A percentile compares a stretch with the other conserved stretches of the same genome.
Evolutionary conservation across 2,888 invertebrate species (phyloP).

Genomic region (Scaptomyza cyrtandrae): DNA sequence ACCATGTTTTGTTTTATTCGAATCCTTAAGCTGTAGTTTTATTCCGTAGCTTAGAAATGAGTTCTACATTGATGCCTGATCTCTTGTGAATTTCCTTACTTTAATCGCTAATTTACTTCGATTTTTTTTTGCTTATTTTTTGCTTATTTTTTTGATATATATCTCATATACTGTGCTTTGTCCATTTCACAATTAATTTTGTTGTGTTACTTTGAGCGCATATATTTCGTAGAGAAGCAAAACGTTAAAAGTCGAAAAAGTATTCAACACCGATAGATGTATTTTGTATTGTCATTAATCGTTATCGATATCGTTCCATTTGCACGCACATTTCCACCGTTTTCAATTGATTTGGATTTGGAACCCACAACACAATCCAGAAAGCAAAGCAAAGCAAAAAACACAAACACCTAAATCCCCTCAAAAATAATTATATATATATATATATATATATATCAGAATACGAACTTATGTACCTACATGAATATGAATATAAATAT

Average conservation of each 20-base stretch:
- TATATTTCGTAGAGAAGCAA: conserved; percentile 37
- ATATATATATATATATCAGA: neutral
- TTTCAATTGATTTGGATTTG: conserved; percentile 18
- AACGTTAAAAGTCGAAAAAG: conserved; percentile 13
- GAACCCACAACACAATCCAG: neutral
- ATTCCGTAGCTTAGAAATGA: neutral
- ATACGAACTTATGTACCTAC: conserved; percentile 1
- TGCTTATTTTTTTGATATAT: no score
- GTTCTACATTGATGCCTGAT: conserved; percentile 38
- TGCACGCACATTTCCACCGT: conserved; percentile 51
- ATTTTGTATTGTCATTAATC: conserved; percentile 47
- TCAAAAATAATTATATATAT: neutral
- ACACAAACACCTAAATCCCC: conserved; percentile 11
- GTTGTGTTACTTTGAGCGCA: conserved; percentile 20
- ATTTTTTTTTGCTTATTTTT: conserved; percentile 6
- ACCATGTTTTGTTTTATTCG: no score
- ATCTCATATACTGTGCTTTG: conserved; percentile 46
- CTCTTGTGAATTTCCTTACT: conserved; percentile 29
- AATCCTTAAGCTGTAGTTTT: neutral
- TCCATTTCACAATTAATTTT: conserved; percentile 20
- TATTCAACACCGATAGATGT: conserved; percentile 50
- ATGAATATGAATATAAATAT: neutral
- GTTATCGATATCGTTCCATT: conserved; percentile 47
- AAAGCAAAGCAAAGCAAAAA: no score
- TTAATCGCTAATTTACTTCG: conserved; percentile 8